Conservation (phyloP, 2,888 invertebrate species). For the Acrocyrtus sp. region DNA sequence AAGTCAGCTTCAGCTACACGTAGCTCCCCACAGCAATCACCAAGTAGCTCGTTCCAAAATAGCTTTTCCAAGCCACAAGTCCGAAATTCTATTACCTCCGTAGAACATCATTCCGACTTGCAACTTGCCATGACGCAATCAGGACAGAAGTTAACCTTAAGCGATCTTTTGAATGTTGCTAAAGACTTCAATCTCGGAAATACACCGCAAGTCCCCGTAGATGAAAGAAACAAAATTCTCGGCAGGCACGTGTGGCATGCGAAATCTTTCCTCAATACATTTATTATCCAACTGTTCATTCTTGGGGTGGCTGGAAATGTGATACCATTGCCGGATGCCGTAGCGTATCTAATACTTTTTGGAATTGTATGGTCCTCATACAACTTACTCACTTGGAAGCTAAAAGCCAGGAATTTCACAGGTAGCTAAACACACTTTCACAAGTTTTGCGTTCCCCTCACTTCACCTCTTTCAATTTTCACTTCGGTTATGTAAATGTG, state of each 20-base stretch:
- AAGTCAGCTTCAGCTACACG: neutral
- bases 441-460: no score
- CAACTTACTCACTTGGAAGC: constrained; percentile 53
- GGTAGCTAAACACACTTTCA: constrained; percentile 35
- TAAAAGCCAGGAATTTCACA: constrained; percentile 43
- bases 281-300: constrained; percentile 51
- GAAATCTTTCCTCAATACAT: constrained; percentile 34
- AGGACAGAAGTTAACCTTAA: constrained; percentile 55
- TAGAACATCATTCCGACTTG: constrained; percentile 1
- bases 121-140: constrained; percentile 33
- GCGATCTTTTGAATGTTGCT: constrained; percentile 51
- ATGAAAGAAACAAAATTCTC: constrained; percentile 29
- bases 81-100: neutral
- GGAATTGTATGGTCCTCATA: constrained; percentile 46
- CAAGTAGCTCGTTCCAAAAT: constrained; percentile 10
- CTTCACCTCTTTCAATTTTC: no score
- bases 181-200: constrained; percentile 52
- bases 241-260: constrained; percentile 39
- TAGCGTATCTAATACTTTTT: constrained; percentile 24
- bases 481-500: no score
- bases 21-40: neutral
- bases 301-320: constrained; percentile 48
- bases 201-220: constrained; percentile 46
- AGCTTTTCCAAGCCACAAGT: constrained; percentile 12
- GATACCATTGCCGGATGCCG: constrained; percentile 26